These are phyloP conservation scores for Hydrochoerus hydrochaeris DNA, from an alignment of 2,113 vertebrate species.

Conservation along the genomic window DNA sequence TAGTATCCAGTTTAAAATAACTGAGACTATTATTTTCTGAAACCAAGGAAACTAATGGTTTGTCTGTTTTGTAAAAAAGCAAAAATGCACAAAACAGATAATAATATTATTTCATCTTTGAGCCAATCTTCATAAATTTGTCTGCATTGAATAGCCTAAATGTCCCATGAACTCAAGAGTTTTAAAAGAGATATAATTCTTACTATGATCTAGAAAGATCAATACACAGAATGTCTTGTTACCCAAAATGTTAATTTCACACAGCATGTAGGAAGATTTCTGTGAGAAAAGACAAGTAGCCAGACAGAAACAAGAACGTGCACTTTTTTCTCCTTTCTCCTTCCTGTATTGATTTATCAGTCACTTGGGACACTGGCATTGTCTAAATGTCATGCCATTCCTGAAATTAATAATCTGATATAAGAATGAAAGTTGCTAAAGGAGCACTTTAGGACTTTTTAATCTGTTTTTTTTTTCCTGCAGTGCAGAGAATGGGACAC, in stretches of 20 bases:
- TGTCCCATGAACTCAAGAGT: background rate
- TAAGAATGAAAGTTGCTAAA: background rate
- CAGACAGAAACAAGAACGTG: background rate
- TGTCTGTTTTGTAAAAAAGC: background rate
- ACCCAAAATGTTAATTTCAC: constrained; percentile 65
- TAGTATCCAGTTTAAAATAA: background rate
- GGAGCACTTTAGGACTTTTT: background rate
- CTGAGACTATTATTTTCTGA: background rate
- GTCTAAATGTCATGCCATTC: background rate
- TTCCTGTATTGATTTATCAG: constrained; percentile 32
- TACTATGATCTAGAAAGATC: constrained; percentile 62
- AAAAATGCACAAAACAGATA: background rate
- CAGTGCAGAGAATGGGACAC: rapidly evolving
- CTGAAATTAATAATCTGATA: background rate
- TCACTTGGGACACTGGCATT: background rate
- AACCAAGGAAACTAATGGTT: background rate
- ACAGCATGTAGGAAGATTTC: background rate
- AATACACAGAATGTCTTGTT: constrained; percentile 28
- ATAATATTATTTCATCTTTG: background rate
- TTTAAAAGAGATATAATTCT: constrained; percentile 25
- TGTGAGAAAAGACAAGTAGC: background rate
- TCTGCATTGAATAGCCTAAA: constrained; percentile 27
- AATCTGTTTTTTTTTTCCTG: background rate
- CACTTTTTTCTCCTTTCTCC: background rate
- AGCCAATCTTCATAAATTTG: constrained; percentile 51